Evolutionary conservation across 2,888 invertebrate species (phyloP).

Genomic region (Cecidostiba fungosa): DNA sequence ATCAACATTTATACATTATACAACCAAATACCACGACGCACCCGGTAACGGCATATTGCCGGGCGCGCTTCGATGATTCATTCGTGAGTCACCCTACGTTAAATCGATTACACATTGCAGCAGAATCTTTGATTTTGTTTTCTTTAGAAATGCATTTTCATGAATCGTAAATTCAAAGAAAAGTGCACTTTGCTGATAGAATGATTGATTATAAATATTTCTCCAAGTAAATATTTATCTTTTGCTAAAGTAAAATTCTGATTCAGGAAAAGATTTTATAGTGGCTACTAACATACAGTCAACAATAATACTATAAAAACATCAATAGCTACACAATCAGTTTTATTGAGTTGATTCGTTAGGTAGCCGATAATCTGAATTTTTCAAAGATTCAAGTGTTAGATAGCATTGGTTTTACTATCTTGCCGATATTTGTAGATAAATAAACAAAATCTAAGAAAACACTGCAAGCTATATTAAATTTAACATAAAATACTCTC

Average conservation of each 20-base stretch:
- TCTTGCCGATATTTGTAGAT: not conserved
- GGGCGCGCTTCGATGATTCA: constrained; percentile 56
- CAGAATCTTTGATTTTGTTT: constrained; percentile 34
- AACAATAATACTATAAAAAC: not conserved
- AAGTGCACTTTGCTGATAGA: not conserved
- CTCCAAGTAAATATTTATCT: not conserved
- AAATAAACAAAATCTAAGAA: constrained; percentile 21
- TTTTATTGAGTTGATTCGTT: constrained; percentile 9
- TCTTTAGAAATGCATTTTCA: constrained; percentile 23
- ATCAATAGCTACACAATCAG: constrained; percentile 23
- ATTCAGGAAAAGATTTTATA: not conserved
- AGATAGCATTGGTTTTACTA: not conserved
- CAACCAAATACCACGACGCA: constrained; percentile 69
- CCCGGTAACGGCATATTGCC: constrained; percentile 37
- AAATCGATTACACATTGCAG: constrained; percentile 58
- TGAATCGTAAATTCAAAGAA: not conserved
- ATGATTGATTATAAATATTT: constrained; percentile 13
- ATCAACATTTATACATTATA: constrained; percentile 80
- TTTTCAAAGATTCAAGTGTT: not conserved
- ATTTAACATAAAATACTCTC: constrained; percentile 59
- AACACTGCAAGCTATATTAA: constrained; percentile 49
- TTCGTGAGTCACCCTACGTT: constrained; percentile 57
- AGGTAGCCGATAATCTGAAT: not conserved
- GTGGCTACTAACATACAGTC: not conserved
- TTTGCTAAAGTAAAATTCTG: constrained; percentile 8